Evolutionary conservation across 2,888 invertebrate species (phyloP), one percentile per base, ranked within the genome.

Genomic region (Oxytorus armatus): DNA sequence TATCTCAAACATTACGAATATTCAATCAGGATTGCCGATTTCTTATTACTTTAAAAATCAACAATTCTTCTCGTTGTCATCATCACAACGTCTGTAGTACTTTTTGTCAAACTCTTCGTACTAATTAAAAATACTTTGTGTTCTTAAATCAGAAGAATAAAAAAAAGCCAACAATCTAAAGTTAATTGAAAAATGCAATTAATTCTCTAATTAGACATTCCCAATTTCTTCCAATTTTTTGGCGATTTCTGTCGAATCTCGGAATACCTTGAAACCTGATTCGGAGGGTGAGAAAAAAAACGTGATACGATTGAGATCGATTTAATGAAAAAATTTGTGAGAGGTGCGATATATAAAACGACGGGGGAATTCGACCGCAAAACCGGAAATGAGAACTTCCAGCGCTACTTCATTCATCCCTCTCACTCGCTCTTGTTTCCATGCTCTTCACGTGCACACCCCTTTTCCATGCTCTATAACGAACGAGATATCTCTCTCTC

Each of bases 251-350:
- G n/a, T 21, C 16, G 18, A 44, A 7, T 3, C 25, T n/a, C 16
- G 4, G 39, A 29, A 8, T 29, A 1, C 7, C 14, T 23, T 1
- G 8, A 4, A 5, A 44, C 2, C n/a, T 14, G 10, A 3, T 63
- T 11, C 25, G 1, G 44, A 47, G 47, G 2, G 14, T 1, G 47
- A 47, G 29, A 47, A 21, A 42, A 25, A 4, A 25, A 49, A 65
- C 23, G 68, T 74, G 65, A 42, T 51, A 23, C 53, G 42, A 18
- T 74, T 51, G 39, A 51, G 39, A 79, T 79, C 74, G 75, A 75
- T 79, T 75, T 75, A 69, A 75, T 79, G 75, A 79, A 79, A 75
- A 79, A 75, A 76, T 76, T 59, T 42, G 44, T 36, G 39, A 69
- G 55, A 39, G 55, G 74, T 16, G 53, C 53, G 39, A 78, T 68